A percentile compares a stretch with the other conserved stretches of the same genome.
Conservation (phyloP, 2,797 vertebrate species). For the Arrhamphus sclerolepis region DNA sequence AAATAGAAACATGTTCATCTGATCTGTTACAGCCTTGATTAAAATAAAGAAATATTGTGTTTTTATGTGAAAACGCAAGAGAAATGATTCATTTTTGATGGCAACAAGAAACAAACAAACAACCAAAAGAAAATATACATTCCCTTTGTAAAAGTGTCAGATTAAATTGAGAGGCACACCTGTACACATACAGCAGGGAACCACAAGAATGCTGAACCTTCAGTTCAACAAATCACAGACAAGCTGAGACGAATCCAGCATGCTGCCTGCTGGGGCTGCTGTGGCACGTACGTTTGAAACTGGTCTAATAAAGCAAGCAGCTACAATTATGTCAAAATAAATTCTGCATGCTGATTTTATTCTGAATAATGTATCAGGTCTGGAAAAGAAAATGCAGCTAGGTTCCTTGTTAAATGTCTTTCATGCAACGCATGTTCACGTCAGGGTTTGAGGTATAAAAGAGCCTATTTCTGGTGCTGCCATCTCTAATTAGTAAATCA, state of each 20-base stretch:
- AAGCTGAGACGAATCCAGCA: slow-evolving; percentile 41
- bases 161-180: slow-evolving; percentile 3
- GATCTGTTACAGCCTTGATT: too few relatives aligned
- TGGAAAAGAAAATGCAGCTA: slow-evolving; percentile 1
- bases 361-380: too few relatives aligned
- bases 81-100: too few relatives aligned
- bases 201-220: slow-evolving; percentile 25
- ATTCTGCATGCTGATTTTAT: slow-evolving; percentile 9
- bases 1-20: too few relatives aligned
- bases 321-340: slow-evolving; percentile 8
- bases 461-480: slow-evolving; percentile 5
- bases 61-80: too few relatives aligned
- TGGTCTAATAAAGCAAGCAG: slow-evolving; percentile 20
- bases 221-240: slow-evolving; percentile 35
- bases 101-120: too few relatives aligned
- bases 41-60: too few relatives aligned
- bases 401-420: slow-evolving; percentile 3
- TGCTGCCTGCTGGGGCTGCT: slow-evolving; percentile 16
- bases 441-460: slow-evolving; percentile 30
- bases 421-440: background rate
- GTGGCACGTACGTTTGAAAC: slow-evolving; percentile 8
- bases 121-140: background rate
- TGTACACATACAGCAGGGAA: slow-evolving; percentile 15
- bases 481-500: slow-evolving; percentile 6
- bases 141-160: slow-evolving; percentile 33